Percentiles rank a stretch among this genome's conserved stretches.
Conservation (phyloP, 2,888 invertebrate species). For the Rotaria magnacalcarata region DNA sequence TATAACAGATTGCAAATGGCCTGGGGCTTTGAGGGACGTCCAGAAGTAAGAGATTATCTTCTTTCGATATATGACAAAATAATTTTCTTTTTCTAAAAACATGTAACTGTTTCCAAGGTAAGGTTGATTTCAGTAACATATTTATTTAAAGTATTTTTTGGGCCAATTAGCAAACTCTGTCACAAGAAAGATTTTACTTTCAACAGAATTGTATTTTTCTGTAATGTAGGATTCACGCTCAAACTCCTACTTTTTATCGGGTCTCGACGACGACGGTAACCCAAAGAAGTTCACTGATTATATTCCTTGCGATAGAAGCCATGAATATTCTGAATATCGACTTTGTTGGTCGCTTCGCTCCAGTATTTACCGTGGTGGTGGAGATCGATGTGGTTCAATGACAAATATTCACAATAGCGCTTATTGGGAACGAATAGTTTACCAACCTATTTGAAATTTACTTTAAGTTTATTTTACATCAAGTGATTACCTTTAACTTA, state of each 20-base stretch:
- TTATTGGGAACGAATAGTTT: neutral
- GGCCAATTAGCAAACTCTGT: too few relatives aligned
- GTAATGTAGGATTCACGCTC: too few relatives aligned
- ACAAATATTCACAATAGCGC: neutral
- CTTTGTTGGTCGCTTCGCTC: neutral
- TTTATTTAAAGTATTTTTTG: too few relatives aligned
- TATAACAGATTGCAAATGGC: neutral
- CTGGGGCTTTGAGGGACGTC: neutral
- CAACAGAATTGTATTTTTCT: too few relatives aligned
- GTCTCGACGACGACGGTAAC: too few relatives aligned
- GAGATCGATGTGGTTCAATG: neutral
- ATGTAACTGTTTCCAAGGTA: too few relatives aligned
- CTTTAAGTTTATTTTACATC: neutral
- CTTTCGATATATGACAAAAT: too few relatives aligned
- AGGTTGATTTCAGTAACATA: too few relatives aligned
- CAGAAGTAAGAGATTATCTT: neutral
- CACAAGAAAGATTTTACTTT: too few relatives aligned
- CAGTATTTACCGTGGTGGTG: neutral
- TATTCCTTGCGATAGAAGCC: neutral
- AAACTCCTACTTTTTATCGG: too few relatives aligned
- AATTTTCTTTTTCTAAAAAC: too few relatives aligned
- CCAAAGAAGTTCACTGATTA: too few relatives aligned
- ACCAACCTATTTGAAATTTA: neutral
- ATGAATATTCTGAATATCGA: neutral
- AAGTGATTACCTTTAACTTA: neutral